Base-by-base conservation (phyloP, 2,888 invertebrate species). In the Pheosia gnoma region DNA sequence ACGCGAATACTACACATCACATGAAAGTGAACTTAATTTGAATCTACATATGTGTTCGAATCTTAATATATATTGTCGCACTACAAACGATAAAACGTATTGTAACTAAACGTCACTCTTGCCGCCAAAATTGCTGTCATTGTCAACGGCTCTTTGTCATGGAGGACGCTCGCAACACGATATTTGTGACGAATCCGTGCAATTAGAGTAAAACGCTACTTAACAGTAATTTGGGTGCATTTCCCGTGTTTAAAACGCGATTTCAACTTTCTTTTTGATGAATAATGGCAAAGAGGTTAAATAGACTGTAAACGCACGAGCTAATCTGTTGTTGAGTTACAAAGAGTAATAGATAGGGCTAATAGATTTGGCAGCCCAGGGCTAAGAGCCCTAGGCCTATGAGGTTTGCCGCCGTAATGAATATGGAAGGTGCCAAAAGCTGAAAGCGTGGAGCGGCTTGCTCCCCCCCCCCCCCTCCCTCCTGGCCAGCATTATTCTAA, bases 131-230 rank as follows among this genome's bases (percentile, higher is more conserved):
- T 86, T 68, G 79, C 79, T 82, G 86, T 84, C 85, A 87, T 88
- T 88, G 86, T 89, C 77, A 82, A 77, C 71, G 75, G 70, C 70
- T 71, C 74, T 70, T 78, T 84, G 82, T 85, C 86, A 86, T 83
- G 83, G 84, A 78, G 70, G 75, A 75, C 70, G 75, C 68, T 82
- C 85, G 80, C 82, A 81, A 86, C 87, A 84, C 78, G 75, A 79
- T 79, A 79, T 78, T 85, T 85, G 84, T 83, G 86, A 87, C 86
- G 87, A 88, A 80, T 84, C 83, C 71, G 73, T 73, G 83, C 87
- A 92, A 91, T 93, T 89, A 90, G 89, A 91, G 86, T 90, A 89
- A 90, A 90, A 89, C 88, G 88, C 75, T 80, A 79, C 85, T 87
- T 87, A 90, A 87, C 84, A 84, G 88, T 87, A 87, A 90, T 92